A percentile compares a stretch with the other conserved stretches of the same genome.
Evolutionary conservation across 2,888 invertebrate genomes (phyloP).

Genomic region (Latrodectus elegans): DNA sequence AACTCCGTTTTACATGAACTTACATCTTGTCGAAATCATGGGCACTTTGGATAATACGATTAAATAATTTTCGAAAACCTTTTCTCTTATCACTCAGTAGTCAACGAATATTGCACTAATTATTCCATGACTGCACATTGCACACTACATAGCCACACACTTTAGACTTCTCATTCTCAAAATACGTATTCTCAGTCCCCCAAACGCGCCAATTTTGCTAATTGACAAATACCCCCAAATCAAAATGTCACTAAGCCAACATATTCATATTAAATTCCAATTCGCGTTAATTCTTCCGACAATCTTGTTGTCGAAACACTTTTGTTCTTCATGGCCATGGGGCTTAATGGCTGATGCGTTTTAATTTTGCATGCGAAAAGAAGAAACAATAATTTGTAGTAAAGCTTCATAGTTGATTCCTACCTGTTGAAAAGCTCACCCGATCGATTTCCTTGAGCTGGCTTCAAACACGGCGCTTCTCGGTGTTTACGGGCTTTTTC

Average conservation of each 20-base stretch:
- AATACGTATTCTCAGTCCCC: neutral
- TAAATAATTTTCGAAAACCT: neutral
- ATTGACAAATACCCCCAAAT: neutral
- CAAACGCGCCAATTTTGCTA: neutral
- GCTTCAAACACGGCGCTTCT: too few species aligned
- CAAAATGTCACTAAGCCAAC: neutral
- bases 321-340: neutral
- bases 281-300: slow-evolving; percentile 2
- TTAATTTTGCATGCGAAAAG: neutral
- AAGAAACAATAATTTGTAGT: neutral
- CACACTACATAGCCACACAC: neutral
- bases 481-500: too few species aligned
- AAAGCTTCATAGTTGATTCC: too few species aligned
- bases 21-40: slow-evolving; percentile 1
- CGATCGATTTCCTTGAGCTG: too few species aligned
- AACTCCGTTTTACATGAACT: neutral
- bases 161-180: neutral
- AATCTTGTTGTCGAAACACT: neutral
- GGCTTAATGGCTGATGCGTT: neutral
- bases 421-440: too few species aligned
- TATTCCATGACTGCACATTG: neutral
- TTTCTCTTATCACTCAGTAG: neutral
- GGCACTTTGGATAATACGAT: neutral
- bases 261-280: neutral
- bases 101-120: neutral